Conservation (phyloP, 2,113 vertebrate genomes). For the Meriones unguiculatus region DNA sequence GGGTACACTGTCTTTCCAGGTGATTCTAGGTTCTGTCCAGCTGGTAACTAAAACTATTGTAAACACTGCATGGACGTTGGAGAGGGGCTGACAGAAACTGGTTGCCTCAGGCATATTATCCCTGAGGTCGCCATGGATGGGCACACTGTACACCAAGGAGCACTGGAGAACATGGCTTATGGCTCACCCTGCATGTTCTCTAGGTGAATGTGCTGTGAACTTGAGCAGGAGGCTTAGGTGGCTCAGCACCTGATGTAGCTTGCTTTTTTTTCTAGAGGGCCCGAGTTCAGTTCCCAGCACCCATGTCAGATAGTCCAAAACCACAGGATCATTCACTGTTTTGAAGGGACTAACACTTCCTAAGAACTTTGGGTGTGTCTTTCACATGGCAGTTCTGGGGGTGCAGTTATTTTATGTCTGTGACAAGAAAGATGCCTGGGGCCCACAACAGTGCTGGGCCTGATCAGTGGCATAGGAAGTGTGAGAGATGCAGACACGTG, state of each 20-base stretch:
- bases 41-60: neutral
- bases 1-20: neutral
- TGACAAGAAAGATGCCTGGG: neutral
- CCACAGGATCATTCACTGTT: neutral
- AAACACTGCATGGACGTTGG: neutral
- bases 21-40: neutral
- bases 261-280: no score
- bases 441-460: neutral
- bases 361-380: neutral
- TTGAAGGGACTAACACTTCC: neutral
- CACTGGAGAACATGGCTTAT: no score
- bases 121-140: rapidly evolving
- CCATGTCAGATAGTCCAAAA: no score
- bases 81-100: no score
- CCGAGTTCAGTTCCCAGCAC: neutral
- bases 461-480: neutral
- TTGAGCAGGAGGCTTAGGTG: neutral
- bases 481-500: neutral
- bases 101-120: no score
- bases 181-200: no score
- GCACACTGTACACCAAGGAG: rapidly evolving
- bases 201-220: neutral
- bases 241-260: no score
- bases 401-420: neutral
- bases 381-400: no score